Base-by-base conservation (phyloP, 2,888 invertebrate genomes). In the Craniophora ligustri region DNA sequence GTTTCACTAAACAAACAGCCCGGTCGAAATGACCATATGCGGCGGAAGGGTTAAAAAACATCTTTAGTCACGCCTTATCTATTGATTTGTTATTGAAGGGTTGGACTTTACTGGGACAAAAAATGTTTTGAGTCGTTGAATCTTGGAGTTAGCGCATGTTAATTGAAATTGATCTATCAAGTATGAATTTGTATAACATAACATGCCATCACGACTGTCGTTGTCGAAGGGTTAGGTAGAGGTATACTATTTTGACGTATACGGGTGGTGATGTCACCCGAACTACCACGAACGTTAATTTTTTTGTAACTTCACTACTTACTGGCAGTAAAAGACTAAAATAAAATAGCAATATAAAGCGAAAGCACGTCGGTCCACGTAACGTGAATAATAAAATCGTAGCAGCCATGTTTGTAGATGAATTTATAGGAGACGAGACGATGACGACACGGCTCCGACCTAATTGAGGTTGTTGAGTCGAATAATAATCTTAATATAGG, bases 1-100 rank as follows among this genome's bases (percentile, higher is more conserved):
- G 80, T 82, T 75, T 64, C 68, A 66, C 57, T 70, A 68, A 76
- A 65, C 34, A 68, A 76, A 68, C 68, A 73, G 69, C 58, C 50
- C 15, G 59, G 55, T 58, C 47, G 8, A 54, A 81, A 46, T 70
- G 67, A 67, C 83, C 87, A 88, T 87, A 86, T 88, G 87, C 71
- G 50, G 66, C 67, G 66, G 76, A 79, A 76, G 83, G 83, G 83
- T 82, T 77, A 56, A 78, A 76, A 67, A 78, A 77, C 57, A 63
- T 77, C 74, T 70, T 63, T 77, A 69, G 82, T 84, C 78, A 86
- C 78, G 79, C 75, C 69, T 81, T 82, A 78, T 84, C 79, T 84
- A 86, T 87, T 82, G 84, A 85, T 86, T 82, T 78, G 62, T 53
- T 70, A 73, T 70, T 67, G 65, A 55, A 67, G 67, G 67, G 64